Evolutionary conservation across 2,113 vertebrate genomes (phyloP), one percentile per base, ranked within the genome.

Genomic region (Grallaria varia): DNA sequence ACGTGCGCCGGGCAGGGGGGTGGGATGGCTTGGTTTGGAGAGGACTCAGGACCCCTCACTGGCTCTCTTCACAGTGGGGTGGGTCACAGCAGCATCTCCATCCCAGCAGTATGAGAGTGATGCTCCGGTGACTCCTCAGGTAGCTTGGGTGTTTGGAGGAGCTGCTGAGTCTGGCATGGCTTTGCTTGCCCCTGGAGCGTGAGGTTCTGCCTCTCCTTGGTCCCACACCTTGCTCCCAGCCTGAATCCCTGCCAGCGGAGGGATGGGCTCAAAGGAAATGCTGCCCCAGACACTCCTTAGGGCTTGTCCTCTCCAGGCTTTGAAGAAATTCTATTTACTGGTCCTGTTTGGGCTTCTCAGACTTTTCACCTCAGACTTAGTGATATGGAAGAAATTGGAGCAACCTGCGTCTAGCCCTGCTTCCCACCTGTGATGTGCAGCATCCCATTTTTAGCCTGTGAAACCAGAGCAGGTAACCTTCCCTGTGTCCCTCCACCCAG

Each of bases 1-100:
- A 63, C 0, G 1, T 87, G 88, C 10, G 1, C 50, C 0, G 3
- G 37, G 35, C 8, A 5, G 24, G 52, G 24, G 56, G 31, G 18
- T 71, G 68, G 76, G 64, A 30, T 3, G 3, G 28, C 14, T 87
- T 42, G 25, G 20, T 52, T 71, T 5, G 9, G 74, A 64, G 62
- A 80, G 67, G 35, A 71, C 21, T 27, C 69, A 71, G 33, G 35
- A 75, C 16, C 25, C 59, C n/a, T 53, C 0, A 0, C 37, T 75
- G 69, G 2, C 42, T 84, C 55, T 60, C 18, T 9, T 64, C 22
- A 12, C 18, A 1, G 13, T 49, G 39, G 39, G 23, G 12, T 23
- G 10, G 63, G n/a, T 83, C 4, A 2, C 44, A 24, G 33, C 4
- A 3, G 50, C 16, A 0, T 63, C 69, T 30, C 64, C 4, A 4